Percentiles rank a stretch among this genome's conserved stretches.
phyloP scores from a whole-genome alignment of 2,888 invertebrate species.

The Drosophila greeni region DNA sequence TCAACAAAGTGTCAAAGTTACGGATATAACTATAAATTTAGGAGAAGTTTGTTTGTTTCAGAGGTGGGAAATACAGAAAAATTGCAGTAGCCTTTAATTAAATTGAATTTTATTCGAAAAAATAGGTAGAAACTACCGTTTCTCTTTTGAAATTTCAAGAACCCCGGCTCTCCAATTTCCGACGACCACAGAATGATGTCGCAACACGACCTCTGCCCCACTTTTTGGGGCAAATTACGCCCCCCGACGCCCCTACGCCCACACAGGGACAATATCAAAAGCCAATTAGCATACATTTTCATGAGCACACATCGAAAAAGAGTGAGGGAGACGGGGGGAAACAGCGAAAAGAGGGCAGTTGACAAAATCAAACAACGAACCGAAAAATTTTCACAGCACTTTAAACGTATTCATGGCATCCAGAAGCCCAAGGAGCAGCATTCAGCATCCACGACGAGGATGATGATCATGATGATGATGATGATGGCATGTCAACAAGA shows the following conservation, averaged over 20 bases:
- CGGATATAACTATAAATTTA: constrained; percentile 37
- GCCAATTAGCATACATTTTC: constrained; percentile 73
- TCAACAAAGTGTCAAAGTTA: constrained; percentile 34
- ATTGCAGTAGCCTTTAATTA: neutral
- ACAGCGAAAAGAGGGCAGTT: constrained; percentile 23
- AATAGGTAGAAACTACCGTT: no score
- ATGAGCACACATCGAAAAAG: constrained; percentile 17
- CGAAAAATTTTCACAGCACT: constrained; percentile 66
- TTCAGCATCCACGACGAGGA: constrained; percentile 24
- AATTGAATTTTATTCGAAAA: neutral
- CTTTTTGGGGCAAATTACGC: constrained; percentile 8
- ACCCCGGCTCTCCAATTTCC: constrained; percentile 17
- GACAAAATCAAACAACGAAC: constrained; percentile 63
- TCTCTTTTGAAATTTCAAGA: no score
- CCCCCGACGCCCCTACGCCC: constrained; percentile 1
- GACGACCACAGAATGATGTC: constrained; percentile 20
- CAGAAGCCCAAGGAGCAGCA: constrained; percentile 26
- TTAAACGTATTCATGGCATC: constrained; percentile 65
- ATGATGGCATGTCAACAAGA: constrained; percentile 64
- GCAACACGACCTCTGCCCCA: constrained; percentile 8
- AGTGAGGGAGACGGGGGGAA: constrained; percentile 3
- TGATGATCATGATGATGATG: constrained; percentile 23
- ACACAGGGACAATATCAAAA: constrained; percentile 64
- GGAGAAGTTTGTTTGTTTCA: neutral
- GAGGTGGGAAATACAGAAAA: neutral